Evolutionary conservation across 1,140 invertebrate species (phyloP).

Genomic region (Micrasema minimum): DNA sequence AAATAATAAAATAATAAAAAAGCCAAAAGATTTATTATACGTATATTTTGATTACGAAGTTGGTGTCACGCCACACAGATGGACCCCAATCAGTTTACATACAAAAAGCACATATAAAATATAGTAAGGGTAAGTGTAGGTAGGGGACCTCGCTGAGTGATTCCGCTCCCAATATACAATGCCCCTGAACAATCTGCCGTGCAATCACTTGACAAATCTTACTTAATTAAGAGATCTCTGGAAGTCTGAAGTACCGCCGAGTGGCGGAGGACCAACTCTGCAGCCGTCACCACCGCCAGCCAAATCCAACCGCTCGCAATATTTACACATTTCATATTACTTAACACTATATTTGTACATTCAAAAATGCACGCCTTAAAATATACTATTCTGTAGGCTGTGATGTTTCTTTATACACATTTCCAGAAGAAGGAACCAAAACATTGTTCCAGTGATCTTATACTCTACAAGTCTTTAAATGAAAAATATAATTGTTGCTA

Average conservation of each 20-base stretch:
- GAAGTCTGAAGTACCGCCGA: constrained; percentile 46
- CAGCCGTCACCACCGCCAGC: constrained; percentile 5
- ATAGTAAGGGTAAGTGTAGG: constrained; percentile 19
- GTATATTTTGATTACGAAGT: constrained; percentile 42
- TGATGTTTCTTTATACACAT: constrained; percentile 4
- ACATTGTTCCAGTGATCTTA: neutral
- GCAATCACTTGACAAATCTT: constrained; percentile 30
- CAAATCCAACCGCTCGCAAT: constrained; percentile 43
- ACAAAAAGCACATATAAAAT: constrained; percentile 47
- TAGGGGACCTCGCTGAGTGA: constrained; percentile 8
- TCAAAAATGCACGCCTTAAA: constrained; percentile 41
- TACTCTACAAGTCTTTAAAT: constrained; percentile 1
- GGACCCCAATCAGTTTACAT: constrained; percentile 30
- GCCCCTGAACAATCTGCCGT: constrained; percentile 28
- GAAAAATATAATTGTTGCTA: constrained; percentile 26
- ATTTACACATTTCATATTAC: constrained; percentile 47
- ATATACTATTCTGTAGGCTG: constrained; percentile 18
- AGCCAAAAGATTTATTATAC: constrained; percentile 45
- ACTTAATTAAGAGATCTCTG: constrained; percentile 53
- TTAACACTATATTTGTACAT: constrained; percentile 46
- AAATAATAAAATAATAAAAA: constrained; percentile 44
- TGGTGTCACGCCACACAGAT: constrained; percentile 29
- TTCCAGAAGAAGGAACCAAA: neutral
- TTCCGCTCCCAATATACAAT: constrained; percentile 42
- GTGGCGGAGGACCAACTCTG: constrained; percentile 6